Percentiles rank a stretch among this genome's conserved stretches.
phyloP scores from a whole-genome alignment of 2,888 invertebrate species.

The Apotomis capreana region DNA sequence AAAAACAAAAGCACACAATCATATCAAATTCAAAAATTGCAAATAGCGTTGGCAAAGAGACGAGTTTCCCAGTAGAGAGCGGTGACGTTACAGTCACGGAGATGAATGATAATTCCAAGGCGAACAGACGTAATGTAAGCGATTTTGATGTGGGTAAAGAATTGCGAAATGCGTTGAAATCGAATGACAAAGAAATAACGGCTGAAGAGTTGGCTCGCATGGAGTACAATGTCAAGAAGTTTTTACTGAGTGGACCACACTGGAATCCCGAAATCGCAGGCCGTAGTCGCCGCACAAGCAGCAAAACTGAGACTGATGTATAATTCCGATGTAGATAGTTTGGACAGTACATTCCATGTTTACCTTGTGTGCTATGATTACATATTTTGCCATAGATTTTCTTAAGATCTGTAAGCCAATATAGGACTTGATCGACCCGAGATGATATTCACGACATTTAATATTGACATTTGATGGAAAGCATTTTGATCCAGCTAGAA shows the following conservation, averaged over 20 bases:
- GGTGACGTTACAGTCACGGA: conserved; percentile 71
- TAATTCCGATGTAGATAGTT: conserved; percentile 65
- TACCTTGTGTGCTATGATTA: conserved; percentile 48
- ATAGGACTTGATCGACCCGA: neutral
- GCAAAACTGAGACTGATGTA: conserved; percentile 83
- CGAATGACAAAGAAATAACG: conserved; percentile 72
- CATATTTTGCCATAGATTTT: conserved; percentile 43
- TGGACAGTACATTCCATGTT: conserved; percentile 55
- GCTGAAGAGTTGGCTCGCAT: conserved; percentile 87
- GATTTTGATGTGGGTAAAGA: conserved; percentile 62
- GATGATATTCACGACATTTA: no score
- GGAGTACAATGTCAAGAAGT: conserved; percentile 91
- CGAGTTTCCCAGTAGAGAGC: conserved; percentile 74
- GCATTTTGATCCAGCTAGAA: no score
- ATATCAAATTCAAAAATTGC: conserved; percentile 54
- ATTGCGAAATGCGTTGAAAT: conserved; percentile 60
- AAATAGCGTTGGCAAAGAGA: conserved; percentile 71
- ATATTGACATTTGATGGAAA: no score
- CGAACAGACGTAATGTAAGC: conserved; percentile 47
- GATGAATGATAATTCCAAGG: conserved; percentile 64
- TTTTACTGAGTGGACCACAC: conserved; percentile 84
- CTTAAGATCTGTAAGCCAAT: conserved; percentile 4
- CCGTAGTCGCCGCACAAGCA: conserved; percentile 77
- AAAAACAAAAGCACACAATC: conserved; percentile 54
- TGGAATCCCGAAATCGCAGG: conserved; percentile 66